phyloP scores from a whole-genome alignment of 2,113 vertebrate genomes.

The Myocastor coypus region DNA sequence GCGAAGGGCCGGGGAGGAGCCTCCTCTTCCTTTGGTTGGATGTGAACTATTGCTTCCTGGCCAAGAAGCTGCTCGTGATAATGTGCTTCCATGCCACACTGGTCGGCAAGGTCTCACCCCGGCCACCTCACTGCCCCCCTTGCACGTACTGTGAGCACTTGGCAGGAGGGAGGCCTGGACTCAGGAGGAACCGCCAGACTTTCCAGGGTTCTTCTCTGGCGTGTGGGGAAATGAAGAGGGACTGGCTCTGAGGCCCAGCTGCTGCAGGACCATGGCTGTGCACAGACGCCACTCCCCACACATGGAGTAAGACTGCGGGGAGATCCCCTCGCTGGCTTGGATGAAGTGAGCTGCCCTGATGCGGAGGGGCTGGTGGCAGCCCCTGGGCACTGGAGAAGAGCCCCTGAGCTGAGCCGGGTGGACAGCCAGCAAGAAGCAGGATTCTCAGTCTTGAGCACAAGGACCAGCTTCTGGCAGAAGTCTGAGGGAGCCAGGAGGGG shows the following conservation, averaged over 20 bases:
- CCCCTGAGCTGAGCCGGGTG: neutral
- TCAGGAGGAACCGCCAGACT: neutral
- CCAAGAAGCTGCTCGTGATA: neutral
- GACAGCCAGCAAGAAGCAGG: neutral
- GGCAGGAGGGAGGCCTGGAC: neutral
- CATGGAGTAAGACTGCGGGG: neutral
- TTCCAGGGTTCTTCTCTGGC: neutral
- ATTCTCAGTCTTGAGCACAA: neutral
- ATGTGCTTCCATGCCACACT: neutral
- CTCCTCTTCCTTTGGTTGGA: neutral
- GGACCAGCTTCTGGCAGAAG: neutral
- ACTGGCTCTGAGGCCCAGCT: neutral
- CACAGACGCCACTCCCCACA: rapidly evolving
- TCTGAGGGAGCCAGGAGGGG: neutral
- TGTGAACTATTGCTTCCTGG: neutral
- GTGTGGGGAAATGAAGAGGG: neutral
- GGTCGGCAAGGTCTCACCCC: rapidly evolving
- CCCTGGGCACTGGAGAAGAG: neutral
- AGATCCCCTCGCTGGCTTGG: neutral
- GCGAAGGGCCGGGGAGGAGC: neutral
- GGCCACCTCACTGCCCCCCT: neutral
- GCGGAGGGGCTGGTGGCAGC: too few relatives aligned
- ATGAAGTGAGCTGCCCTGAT: neutral
- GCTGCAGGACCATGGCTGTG: neutral
- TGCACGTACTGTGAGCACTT: rapidly evolving